Evolutionary conservation across 2,888 invertebrate genomes (phyloP), one percentile per base, ranked within the genome.

Genomic region (Andrena haemorrhoa): DNA sequence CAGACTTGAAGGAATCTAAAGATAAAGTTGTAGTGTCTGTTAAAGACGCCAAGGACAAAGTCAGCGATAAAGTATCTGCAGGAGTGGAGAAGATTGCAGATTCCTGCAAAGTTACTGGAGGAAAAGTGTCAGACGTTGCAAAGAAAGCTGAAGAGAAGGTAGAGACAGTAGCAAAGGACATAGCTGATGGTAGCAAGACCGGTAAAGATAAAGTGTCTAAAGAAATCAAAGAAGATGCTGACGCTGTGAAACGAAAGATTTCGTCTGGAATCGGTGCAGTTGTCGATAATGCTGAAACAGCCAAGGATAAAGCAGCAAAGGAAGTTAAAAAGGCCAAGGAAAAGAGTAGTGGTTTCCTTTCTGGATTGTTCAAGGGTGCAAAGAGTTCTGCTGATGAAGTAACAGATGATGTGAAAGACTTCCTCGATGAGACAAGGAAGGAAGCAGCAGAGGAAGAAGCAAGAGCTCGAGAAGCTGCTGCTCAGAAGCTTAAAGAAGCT

Each of bases 81-180:
- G 73, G 58, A 31, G 51, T 64, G 1, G 79, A 88, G 6, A 78
- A 79, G 41, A 66, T 80, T 16, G 74, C 75, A 0, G 95, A 94
- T 89, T 94, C 95, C 88, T 94, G 94, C 86, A 95, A 95, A 51
- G 91, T 95, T 0, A 94, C 94, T n/a, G 95, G 56, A 8, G 84
- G 87, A 2, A 87, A 85, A 77, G 56, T 79, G 1, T 31, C 47
- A 33, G 72, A 64, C 3, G 74, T 73, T 63, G 75, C 74, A 7
- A 81, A 85, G 31, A 77, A 68, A 47, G 47, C 68, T 2, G 78
- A 82, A 7, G 79, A 85, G 2, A 78, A 75, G 63, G 64, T 7
- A 68, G 85, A 8, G 80, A 81, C 2, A 26, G 85, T n/a, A 0
- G 64, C 58, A 0, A 12, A 33, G 2, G 75, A 87, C 47, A 80